Conservation (phyloP, 2,113 vertebrate genomes). For the Caranx melampygus region DNA sequence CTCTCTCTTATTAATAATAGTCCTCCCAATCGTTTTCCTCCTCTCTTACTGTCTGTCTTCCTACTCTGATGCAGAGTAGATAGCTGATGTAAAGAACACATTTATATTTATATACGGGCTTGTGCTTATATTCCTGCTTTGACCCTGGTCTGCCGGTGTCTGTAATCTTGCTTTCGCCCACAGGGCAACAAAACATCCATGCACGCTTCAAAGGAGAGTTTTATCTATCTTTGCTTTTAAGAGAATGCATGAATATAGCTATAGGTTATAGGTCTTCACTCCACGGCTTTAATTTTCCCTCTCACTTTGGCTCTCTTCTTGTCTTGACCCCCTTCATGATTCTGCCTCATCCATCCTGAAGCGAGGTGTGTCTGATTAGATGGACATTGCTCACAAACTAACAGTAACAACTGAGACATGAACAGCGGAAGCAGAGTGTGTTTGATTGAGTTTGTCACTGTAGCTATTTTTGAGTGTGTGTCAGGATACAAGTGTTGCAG, state of each 20-base stretch:
- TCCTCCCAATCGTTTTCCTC: background rate
- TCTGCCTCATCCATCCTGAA: slow-evolving; percentile 40
- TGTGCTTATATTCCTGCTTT: slow-evolving; percentile 40
- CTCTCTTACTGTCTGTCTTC: slow-evolving; percentile 19
- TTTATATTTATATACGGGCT: slow-evolving; percentile 20
- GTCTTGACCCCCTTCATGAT: slow-evolving; percentile 39
- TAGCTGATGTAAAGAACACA: slow-evolving; percentile 14
- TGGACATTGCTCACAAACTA: slow-evolving; percentile 43
- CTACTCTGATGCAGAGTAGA: slow-evolving; percentile 19
- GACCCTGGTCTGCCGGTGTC: slow-evolving; percentile 31
- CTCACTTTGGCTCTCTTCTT: slow-evolving; percentile 18
- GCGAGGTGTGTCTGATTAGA: slow-evolving; percentile 37
- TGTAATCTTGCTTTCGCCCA: slow-evolving; percentile 27
- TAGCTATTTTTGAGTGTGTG: slow-evolving; percentile 31
- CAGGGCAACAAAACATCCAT: slow-evolving; percentile 26
- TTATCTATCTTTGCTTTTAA: slow-evolving; percentile 22
- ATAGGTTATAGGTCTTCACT: slow-evolving; percentile 30
- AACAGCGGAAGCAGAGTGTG: slow-evolving; percentile 20
- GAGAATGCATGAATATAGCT: slow-evolving; percentile 34
- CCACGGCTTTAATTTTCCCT: slow-evolving; percentile 52
- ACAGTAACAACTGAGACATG: slow-evolving; percentile 33
- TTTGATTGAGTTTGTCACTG: slow-evolving; percentile 32
- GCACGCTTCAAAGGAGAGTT: slow-evolving; percentile 12
- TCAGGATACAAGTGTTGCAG: slow-evolving; percentile 23
- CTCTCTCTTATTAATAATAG: slow-evolving; percentile 10